Conservation (phyloP, 2,888 invertebrate genomes). For the Penaeus monodon region DNA sequence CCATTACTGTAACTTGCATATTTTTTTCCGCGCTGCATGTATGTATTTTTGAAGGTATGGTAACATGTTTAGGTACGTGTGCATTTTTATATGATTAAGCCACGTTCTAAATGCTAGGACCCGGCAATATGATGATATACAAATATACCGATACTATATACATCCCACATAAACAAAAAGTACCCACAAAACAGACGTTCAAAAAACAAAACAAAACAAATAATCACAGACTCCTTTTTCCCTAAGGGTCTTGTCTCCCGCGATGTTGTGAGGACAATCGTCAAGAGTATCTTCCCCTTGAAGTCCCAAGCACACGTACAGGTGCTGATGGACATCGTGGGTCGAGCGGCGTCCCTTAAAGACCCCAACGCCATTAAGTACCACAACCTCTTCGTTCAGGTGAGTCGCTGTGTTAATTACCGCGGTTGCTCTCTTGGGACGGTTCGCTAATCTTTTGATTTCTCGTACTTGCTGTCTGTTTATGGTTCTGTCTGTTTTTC, state of each 20-base stretch:
- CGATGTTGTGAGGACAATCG: constrained; percentile 2
- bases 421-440: background rate
- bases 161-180: no score
- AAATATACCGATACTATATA: no score
- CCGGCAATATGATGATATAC: no score
- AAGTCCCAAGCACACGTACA: constrained; percentile 29
- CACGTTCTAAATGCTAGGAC: no score
- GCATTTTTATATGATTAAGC: no score
- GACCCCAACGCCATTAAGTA: constrained; percentile 52
- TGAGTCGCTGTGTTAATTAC: background rate
- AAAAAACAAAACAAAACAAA: background rate
- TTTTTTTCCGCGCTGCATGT: no score
- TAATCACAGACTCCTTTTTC: background rate
- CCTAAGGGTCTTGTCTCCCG: constrained; percentile 40
- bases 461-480: no score
- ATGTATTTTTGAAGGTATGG: no score
- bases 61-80: no score
- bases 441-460: background rate
- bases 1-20: no score
- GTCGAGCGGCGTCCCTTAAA: constrained; percentile 29
- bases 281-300: constrained; percentile 43
- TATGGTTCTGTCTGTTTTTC: no score
- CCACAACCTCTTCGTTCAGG: constrained; percentile 53
- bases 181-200: no score
- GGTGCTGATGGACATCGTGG: constrained; percentile 37